Evolutionary conservation across 2,797 vertebrate genomes (phyloP).

Genomic region (Gephyroberyx darwinii): DNA sequence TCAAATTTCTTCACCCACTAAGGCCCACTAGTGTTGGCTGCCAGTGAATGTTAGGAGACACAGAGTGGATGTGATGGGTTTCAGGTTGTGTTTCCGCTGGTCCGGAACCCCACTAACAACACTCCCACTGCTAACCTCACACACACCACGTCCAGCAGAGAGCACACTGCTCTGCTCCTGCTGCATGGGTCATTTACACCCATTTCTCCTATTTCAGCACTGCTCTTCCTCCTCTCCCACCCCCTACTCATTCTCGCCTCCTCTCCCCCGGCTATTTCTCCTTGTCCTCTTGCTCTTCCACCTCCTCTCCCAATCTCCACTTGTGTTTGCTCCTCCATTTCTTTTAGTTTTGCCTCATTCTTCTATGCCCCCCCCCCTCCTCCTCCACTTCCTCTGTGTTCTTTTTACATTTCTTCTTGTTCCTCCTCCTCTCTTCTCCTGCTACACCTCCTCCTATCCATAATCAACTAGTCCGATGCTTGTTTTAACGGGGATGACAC

Average conservation of each 20-base stretch:
- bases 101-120: constrained; percentile 26
- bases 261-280: neutral
- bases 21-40: neutral
- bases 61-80: constrained; percentile 21
- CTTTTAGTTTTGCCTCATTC: neutral
- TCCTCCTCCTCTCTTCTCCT: constrained; percentile 1
- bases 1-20: constrained; percentile 1
- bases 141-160: constrained; percentile 2
- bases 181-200: constrained; percentile 9
- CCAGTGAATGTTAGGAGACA: neutral
- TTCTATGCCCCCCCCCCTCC: neutral
- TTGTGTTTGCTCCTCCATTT: neutral
- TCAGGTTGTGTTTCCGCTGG: constrained; percentile 27
- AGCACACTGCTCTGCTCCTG: constrained; percentile 1
- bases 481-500: constrained; percentile 53
- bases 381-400: neutral
- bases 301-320: too few species aligned
- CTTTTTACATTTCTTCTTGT: constrained; percentile 4
- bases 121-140: constrained; percentile 9
- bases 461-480: constrained; percentile 38
- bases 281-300: neutral
- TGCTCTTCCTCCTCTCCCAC: neutral
- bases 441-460: constrained; percentile 31
- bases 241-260: neutral
- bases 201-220: constrained; percentile 18